A percentile compares a stretch with the other conserved stretches of the same genome.
Conservation (phyloP, 2,888 invertebrate species). For the Arge pagana region DNA sequence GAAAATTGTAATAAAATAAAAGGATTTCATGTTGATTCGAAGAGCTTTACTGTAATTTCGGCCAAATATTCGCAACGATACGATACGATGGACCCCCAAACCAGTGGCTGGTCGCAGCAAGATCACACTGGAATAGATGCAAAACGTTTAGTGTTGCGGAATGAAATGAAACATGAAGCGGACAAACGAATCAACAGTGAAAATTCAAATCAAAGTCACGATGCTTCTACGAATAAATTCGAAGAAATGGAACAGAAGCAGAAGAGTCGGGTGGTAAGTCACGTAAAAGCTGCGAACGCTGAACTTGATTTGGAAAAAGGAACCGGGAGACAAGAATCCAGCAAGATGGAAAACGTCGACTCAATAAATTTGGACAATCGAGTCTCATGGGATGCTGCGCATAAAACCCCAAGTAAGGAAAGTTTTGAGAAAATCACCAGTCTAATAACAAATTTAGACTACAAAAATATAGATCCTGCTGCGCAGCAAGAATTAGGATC, state of each 20-base stretch:
- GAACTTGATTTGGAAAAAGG: background rate
- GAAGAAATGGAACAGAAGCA: background rate
- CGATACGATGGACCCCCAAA: too few species aligned
- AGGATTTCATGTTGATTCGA: slow-evolving; percentile 18
- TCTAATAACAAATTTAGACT: slow-evolving; percentile 10
- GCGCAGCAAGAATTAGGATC: background rate
- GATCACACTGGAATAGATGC: too few species aligned
- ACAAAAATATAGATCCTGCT: background rate
- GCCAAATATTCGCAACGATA: slow-evolving; percentile 37
- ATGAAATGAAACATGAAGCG: background rate
- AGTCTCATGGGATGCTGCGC: background rate
- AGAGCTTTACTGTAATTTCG: slow-evolving; percentile 11
- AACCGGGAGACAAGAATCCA: background rate
- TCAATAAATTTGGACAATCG: slow-evolving; percentile 2
- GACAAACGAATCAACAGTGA: background rate
- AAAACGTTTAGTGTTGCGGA: background rate
- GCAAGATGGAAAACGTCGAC: background rate
- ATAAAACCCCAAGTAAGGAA: slow-evolving; percentile 30
- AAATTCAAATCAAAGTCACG: too few species aligned
- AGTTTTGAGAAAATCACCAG: slow-evolving; percentile 29
- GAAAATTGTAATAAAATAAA: slow-evolving; percentile 16
- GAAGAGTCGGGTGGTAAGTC: background rate
- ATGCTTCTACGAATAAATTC: too few species aligned
- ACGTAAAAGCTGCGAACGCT: background rate
- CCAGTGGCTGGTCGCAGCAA: too few species aligned